A percentile compares a stretch with the other conserved stretches of the same genome.
Conservation (phyloP, 2,888 invertebrate genomes). For the Hecatera dysodea region DNA sequence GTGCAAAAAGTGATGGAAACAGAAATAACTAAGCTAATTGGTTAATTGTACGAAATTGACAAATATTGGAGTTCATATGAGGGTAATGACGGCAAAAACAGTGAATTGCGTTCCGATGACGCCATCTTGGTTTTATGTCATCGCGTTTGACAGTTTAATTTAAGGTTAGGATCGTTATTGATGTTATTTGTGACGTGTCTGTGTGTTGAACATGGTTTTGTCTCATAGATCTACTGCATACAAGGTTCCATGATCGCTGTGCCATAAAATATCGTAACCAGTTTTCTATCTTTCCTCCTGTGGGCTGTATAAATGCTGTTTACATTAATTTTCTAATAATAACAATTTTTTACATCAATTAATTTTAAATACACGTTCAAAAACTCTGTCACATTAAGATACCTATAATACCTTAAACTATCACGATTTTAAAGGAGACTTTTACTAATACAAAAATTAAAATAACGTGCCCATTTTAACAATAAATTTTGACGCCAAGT, state of each 20-base stretch:
- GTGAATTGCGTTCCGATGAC: conserved; percentile 21
- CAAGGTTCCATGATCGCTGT: conserved; percentile 20
- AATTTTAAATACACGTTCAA: not conserved
- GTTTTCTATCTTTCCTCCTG: conserved; percentile 35
- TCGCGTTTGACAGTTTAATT: conserved; percentile 43
- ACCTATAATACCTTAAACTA: not conserved
- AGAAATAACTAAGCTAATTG: conserved; percentile 48
- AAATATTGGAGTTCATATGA: conserved; percentile 31
- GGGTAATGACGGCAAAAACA: conserved; percentile 9
- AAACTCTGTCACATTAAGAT: not conserved
- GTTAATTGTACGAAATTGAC: conserved; percentile 38
- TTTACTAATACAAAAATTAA: not conserved
- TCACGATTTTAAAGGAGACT: not conserved
- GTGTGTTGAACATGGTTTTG: conserved; percentile 32
- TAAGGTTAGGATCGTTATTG: conserved; percentile 26
- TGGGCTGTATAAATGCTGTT: not conserved
- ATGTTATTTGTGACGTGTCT: conserved; percentile 29
- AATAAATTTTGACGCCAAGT: not conserved
- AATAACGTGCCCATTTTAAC: conserved; percentile 2
- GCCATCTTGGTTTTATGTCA: conserved; percentile 44
- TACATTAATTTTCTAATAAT: conserved; percentile 12
- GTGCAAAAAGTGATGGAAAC: conserved; percentile 30
- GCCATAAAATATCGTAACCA: conserved; percentile 36
- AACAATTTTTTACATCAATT: not conserved
- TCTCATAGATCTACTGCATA: conserved; percentile 29